These are phyloP conservation scores for Abrostola triplasia DNA, from an alignment of 2,888 invertebrate genomes.

Conservation along the genomic window DNA sequence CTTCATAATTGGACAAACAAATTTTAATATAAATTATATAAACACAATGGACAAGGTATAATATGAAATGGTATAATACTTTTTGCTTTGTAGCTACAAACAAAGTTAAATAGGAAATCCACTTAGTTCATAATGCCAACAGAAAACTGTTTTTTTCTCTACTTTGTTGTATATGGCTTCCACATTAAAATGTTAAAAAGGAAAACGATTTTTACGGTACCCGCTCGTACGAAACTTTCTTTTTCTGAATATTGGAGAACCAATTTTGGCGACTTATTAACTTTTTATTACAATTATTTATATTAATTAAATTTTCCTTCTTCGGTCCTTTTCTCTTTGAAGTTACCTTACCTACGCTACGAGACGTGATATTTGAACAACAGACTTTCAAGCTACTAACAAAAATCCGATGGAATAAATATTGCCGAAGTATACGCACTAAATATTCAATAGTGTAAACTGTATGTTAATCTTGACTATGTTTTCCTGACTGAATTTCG, in stretches of 20 bases:
- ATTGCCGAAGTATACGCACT: no score
- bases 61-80: conserved; percentile 10
- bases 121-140: conserved; percentile 68
- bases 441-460: no score
- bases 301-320: no score
- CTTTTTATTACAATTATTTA: not conserved
- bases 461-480: no score
- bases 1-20: no score
- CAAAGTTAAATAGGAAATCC: conserved; percentile 60
- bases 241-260: conserved; percentile 12
- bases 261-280: conserved; percentile 2
- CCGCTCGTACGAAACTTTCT: conserved; percentile 10
- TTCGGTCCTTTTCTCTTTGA: no score
- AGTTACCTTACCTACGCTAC: no score
- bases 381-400: no score
- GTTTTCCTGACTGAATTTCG: no score
- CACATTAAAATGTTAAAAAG: conserved; percentile 34
- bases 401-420: no score
- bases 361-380: no score
- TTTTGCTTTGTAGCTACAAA: conserved; percentile 29
- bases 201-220: conserved; percentile 15
- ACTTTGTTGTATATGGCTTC: conserved; percentile 63
- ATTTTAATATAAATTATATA: not conserved
- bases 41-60: conserved; percentile 1
- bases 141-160: conserved; percentile 53